Conservation (phyloP, 2,797 vertebrate genomes). For the Orientallactaga sibirica region DNA sequence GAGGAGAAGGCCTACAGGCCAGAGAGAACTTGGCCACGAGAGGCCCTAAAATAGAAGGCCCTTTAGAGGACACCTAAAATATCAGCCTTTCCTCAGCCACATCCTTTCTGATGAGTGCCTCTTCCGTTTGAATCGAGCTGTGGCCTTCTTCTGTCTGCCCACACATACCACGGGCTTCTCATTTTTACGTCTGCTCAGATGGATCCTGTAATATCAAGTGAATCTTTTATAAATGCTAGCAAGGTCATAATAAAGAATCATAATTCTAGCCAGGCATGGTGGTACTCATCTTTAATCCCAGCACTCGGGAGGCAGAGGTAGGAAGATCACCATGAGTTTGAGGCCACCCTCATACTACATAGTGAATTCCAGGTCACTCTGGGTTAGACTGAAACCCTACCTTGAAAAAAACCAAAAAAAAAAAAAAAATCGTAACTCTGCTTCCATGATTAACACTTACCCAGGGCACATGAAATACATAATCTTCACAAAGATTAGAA, state of each 20-base stretch:
- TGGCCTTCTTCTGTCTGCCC: slow-evolving; percentile 70
- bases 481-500: slow-evolving; percentile 26
- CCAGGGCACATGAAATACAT: background rate
- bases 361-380: no score
- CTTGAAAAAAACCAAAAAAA: no score
- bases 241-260: background rate
- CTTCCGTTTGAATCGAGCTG: slow-evolving; percentile 65
- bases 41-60: slow-evolving; percentile 58
- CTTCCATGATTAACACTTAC: background rate
- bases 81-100: slow-evolving; percentile 41
- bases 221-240: background rate
- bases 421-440: background rate
- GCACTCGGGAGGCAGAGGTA: no score
- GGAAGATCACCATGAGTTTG: no score
- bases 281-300: no score
- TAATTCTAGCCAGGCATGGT: background rate
- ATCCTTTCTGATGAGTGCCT: slow-evolving; percentile 57
- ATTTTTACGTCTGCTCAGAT: background rate
- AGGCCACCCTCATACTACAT: no score
- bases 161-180: slow-evolving; percentile 2
- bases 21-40: slow-evolving; percentile 37
- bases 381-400: no score
- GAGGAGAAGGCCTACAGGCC: slow-evolving; percentile 8
- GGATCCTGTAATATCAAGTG: background rate
- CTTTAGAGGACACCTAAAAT: background rate